Base-by-base conservation (phyloP, 2,888 invertebrate species). In the Spisula solida region DNA sequence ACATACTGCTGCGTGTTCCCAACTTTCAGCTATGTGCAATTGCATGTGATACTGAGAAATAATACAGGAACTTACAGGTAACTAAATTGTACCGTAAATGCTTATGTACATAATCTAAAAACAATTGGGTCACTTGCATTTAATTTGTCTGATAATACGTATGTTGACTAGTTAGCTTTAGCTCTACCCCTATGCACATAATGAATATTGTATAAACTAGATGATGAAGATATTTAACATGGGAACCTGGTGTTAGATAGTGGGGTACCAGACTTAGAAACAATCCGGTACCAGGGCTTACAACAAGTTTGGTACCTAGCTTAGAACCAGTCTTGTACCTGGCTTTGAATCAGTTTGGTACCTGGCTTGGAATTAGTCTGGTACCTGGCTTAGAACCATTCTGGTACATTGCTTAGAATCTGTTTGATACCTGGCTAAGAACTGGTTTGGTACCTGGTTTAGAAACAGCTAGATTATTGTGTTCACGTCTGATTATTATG, bases 171-270 rank as follows among this genome's bases (percentile, higher is more conserved):
- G n/a, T 66, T 20, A 66, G 60, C 25, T 2, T 10, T 66, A 25
- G 60, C 60, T 66, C 25, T 66, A 66, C 60, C 60, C 60, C 60
- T 25, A 25, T 66, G 60, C 25, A 66, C n/a, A 25, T 25, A 41
- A 41, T 41, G 16, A 56, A n/a, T 66, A 25, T 25, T 66, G 60
- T 66, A 66, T 66, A 66, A 66, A 66, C 60, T 66, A 66, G 60
- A 66, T 25, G n/a, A 25, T n/a, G n/a, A 25, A 25, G 60, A 25
- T n/a, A 25, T 66, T 66, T 66, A 66, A 66, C 60, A 66, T 66
- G 60, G 25, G 25, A 25, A 66, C 25, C 25, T n/a, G 60, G 60
- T 10, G 60, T 25, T 66, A 66, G 60, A 66, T 66, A 66, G 16
- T 51, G 12, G 14, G 51, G 51, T 51, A 51, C 51, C 51, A 16